These are phyloP conservation scores for Lipophrys pholis DNA, from an alignment of 2,113 vertebrate species.

Conservation along the genomic window DNA sequence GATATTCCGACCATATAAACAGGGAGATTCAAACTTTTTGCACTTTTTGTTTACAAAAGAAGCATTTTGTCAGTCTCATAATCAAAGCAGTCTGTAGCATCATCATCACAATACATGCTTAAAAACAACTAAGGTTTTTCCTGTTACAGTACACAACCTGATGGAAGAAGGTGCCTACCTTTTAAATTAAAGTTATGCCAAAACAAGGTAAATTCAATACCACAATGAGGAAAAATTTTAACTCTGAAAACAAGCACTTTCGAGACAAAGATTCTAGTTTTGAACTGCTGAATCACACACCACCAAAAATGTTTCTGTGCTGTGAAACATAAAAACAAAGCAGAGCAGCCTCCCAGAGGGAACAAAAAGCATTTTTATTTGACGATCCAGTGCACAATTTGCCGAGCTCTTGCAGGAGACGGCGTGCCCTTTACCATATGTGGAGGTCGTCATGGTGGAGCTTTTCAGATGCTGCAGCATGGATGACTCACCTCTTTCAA, in stretches of 20 bases:
- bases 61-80: too few species aligned
- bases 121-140: too few species aligned
- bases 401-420: not conserved
- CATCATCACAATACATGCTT: too few species aligned
- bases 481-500: not conserved
- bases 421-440: not conserved
- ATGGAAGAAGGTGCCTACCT: not conserved
- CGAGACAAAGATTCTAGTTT: not conserved
- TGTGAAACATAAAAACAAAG: conserved; percentile 17
- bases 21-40: too few species aligned
- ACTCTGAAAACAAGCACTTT: not conserved
- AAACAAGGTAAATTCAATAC: conserved; percentile 26
- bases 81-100: too few species aligned
- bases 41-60: too few species aligned
- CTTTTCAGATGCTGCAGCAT: not conserved
- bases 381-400: not conserved
- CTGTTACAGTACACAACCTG: not conserved
- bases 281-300: conserved; percentile 18
- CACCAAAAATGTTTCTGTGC: conserved; percentile 3
- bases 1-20: too few species aligned
- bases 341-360: not conserved
- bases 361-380: not conserved
- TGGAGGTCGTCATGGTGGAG: conserved; percentile 5
- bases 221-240: not conserved
- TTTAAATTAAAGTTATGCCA: not conserved